Percentiles rank a stretch among this genome's conserved stretches.
Conservation (phyloP, 1,140 invertebrate species). For the Drosophila kikkawai region DNA sequence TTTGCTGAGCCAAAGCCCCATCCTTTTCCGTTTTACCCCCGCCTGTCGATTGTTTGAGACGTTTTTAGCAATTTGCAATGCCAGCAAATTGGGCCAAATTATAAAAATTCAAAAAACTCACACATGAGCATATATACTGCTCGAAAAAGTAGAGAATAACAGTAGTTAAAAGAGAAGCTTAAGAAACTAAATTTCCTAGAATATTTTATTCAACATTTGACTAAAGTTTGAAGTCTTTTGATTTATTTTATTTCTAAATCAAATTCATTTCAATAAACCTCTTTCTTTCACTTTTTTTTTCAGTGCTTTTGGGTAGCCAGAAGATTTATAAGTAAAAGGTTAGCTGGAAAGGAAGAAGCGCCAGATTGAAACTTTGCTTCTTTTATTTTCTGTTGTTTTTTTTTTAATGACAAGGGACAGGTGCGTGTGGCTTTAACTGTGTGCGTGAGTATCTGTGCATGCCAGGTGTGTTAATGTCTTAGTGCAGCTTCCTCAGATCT, state of each 20-base stretch:
- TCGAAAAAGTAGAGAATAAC: neutral
- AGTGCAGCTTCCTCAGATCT: slow-evolving; percentile 26
- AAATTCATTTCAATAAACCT: neutral
- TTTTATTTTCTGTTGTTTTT: slow-evolving; percentile 11
- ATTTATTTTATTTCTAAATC: neutral
- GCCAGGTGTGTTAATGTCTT: neutral
- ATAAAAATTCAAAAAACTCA: slow-evolving; percentile 54
- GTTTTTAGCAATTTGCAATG: slow-evolving; percentile 77
- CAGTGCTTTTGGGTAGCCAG: neutral
- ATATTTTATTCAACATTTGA: neutral
- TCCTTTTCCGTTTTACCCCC: neutral
- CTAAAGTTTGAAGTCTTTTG: neutral
- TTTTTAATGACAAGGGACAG: slow-evolving; percentile 53
- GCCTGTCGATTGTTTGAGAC: slow-evolving; percentile 75
- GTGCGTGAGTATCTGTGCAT: slow-evolving; percentile 13
- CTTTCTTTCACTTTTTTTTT: neutral
- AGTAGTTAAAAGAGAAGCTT: no score
- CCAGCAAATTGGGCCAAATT: slow-evolving; percentile 82
- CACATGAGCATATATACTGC: neutral
- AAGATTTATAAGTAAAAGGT: slow-evolving; percentile 33
- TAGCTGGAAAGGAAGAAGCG: slow-evolving; percentile 10
- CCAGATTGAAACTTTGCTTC: slow-evolving; percentile 43
- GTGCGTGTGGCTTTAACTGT: slow-evolving; percentile 25
- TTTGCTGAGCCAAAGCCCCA: neutral
- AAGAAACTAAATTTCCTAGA: neutral